These are phyloP conservation scores for Marmota monax DNA, from an alignment of 2,113 vertebrate species.

Conservation along the genomic window DNA sequence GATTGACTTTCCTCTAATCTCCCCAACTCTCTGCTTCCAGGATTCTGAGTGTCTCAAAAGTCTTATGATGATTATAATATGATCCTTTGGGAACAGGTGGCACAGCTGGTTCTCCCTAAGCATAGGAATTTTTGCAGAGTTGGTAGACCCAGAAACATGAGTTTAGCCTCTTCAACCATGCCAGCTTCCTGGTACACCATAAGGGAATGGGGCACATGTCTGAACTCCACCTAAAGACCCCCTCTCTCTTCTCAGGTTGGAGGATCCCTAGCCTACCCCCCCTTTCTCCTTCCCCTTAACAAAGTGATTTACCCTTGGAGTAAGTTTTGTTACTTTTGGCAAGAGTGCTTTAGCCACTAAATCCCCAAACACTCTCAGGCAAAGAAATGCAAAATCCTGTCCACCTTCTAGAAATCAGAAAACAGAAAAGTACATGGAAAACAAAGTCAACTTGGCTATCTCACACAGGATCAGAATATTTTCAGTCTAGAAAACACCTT, in stretches of 20 bases:
- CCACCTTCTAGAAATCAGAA: conserved; percentile 19
- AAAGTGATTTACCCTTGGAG: not conserved
- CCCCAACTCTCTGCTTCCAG: not conserved
- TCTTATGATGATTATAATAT: conserved; percentile 10
- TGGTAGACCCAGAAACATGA: not conserved
- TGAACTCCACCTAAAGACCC: not conserved
- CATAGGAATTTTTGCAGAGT: not conserved
- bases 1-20: conserved; percentile 36
- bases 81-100: not conserved
- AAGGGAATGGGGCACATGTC: not conserved
- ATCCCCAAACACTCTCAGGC: not conserved
- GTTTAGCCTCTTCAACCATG: not conserved
- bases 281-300: not conserved
- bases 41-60: not conserved
- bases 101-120: not conserved
- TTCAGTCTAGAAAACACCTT: not conserved
- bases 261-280: not conserved
- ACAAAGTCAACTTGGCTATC: not conserved
- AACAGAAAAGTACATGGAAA: not conserved
- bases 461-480: not conserved
- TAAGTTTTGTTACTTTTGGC: not conserved
- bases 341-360: not conserved
- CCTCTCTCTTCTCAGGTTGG: not conserved
- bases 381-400: conserved; percentile 50
- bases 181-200: not conserved